Conservation (phyloP, 2,797 vertebrate genomes). For the Lepilemur septentrionalis region DNA sequence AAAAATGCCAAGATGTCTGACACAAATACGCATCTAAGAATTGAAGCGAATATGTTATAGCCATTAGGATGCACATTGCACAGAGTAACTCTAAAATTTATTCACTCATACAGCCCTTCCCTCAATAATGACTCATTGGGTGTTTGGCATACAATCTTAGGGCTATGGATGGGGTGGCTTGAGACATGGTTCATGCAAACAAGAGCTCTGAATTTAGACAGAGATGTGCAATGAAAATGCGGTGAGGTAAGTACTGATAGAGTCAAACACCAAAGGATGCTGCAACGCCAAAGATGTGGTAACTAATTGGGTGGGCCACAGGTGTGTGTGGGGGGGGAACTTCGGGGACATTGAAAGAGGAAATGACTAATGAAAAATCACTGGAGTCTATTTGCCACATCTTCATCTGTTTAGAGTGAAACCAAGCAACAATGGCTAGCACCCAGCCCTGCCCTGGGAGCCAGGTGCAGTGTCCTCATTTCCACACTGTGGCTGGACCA, state of each 20-base stretch:
- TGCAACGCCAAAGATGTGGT: neutral
- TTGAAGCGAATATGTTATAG: neutral
- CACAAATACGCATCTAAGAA: neutral
- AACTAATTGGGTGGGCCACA: neutral
- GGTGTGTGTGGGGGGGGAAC: too few relatives aligned
- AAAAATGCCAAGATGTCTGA: neutral
- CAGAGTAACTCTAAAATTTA: neutral
- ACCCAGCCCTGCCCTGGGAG: neutral
- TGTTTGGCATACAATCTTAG: neutral
- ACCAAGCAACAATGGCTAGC: neutral
- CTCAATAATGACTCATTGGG: neutral
- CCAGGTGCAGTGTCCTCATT: neutral
- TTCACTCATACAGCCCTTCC: neutral
- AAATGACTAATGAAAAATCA: neutral
- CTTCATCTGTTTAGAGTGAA: neutral
- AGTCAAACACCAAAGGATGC: neutral
- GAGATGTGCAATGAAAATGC: neutral
- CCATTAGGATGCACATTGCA: neutral
- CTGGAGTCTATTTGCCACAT: neutral
- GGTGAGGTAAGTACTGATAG: neutral
- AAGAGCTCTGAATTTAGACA: neutral
- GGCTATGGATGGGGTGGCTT: neutral
- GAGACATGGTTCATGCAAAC: neutral
- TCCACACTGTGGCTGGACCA: neutral
- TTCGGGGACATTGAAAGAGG: neutral